Evolutionary conservation across 2,113 vertebrate genomes (phyloP), one percentile per base, ranked within the genome.

Genomic region (Ophthalmolycus amberensis): DNA sequence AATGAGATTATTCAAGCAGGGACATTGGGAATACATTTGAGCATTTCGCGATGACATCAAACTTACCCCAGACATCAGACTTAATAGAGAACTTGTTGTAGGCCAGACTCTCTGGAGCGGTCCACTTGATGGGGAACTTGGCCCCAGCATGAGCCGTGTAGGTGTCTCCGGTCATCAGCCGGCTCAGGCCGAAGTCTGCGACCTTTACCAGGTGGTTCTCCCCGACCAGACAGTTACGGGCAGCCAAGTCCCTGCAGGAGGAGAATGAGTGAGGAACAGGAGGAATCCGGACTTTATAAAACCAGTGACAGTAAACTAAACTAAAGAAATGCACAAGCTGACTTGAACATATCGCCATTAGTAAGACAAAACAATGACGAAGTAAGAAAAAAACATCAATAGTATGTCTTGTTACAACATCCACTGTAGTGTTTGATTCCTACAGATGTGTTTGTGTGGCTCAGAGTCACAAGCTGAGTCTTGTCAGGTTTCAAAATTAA

Each of bases 71-170:
- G 83, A 99, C 98, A 0, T 99, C 98, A 0, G 98, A 99, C 87
- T 99, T 99, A 83, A 99, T 99, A 83, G 98, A 99, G 94, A 99
- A 99, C 87, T 98, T 99, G 94, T 99, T 99, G 93, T 99, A 99
- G 83, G 98, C 98, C 90, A 99, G 95, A 89, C 98, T 99, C 82
- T 99, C 98, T 0, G 98, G 98, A 0, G 98, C 98, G 0, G 98
- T 99, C 98, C 98, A 99, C 87, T 99, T 99, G 94, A 99, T 99
- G 8, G 98, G 98, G 94, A 99, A 99, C 79, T 99, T 99, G 62
- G 98, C 98, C 66, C 98, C 98, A 0, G 98, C 98, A 0, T 98
- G 98, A 77, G 98, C 98, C 0, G 97, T 99, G 91, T 99, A 99
- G 0, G 97, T 99, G 73, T 99, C 98, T 0, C 98, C 98, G 0